Conservation (phyloP, 2,888 invertebrate genomes). For the Cheilosia urbana region DNA sequence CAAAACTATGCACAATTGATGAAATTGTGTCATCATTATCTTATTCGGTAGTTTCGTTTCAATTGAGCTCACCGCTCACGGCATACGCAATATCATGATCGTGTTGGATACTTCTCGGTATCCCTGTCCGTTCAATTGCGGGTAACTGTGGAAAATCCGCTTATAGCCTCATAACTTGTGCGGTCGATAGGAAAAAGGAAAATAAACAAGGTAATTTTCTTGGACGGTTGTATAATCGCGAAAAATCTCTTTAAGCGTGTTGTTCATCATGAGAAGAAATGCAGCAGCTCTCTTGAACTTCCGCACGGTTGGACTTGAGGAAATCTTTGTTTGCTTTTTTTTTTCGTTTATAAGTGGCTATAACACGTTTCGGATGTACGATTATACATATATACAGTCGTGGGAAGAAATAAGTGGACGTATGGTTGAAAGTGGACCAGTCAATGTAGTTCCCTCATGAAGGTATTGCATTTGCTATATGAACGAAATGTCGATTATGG, state of each 20-base stretch:
- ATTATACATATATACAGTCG: conserved; percentile 24
- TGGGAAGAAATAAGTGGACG: not conserved
- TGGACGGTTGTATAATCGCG: conserved; percentile 47
- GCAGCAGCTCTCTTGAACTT: conserved; percentile 42
- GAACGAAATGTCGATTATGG: too few relatives aligned
- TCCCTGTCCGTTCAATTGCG: conserved; percentile 7
- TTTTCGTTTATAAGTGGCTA: not conserved
- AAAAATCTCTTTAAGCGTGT: conserved; percentile 34
- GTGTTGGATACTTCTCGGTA: not conserved
- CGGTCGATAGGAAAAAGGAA: conserved; percentile 1
- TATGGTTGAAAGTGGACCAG: not conserved
- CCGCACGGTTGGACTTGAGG: conserved; percentile 52
- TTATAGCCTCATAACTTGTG: conserved; percentile 41
- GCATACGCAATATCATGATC: conserved; percentile 21
- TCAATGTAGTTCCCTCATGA: not conserved
- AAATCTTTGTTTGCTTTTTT: conserved; percentile 22
- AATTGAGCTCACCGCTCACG: conserved; percentile 45
- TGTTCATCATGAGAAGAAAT: conserved; percentile 38
- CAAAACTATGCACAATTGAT: conserved; percentile 10
- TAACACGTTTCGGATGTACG: conserved; percentile 15
- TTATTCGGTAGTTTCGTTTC: conserved; percentile 27
- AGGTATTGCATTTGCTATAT: too few relatives aligned
- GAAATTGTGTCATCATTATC: conserved; percentile 58
- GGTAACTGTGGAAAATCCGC: conserved; percentile 23
- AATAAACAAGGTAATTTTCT: conserved; percentile 37